A percentile compares a stretch with the other conserved stretches of the same genome.
Conservation (phyloP, 2,888 invertebrate genomes). For the Macaria liturata region DNA sequence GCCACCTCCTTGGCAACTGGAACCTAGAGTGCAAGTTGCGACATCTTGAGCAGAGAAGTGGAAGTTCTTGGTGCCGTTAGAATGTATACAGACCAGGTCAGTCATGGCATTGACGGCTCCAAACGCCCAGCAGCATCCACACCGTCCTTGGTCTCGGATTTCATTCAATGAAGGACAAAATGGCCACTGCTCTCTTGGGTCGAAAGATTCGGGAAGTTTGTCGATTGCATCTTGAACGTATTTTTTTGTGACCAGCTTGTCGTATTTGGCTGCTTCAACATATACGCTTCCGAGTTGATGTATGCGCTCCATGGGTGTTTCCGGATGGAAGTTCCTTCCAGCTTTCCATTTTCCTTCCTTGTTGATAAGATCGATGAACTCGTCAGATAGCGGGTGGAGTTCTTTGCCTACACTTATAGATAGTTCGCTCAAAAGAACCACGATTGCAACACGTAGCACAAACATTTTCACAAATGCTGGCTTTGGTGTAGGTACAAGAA, state of each 20-base stretch:
- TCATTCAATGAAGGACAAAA: constrained; percentile 92
- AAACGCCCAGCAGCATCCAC: constrained; percentile 97
- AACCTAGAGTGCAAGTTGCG: constrained; percentile 83
- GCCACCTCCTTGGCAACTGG: background rate
- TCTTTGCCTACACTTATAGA: no score
- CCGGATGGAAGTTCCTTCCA: constrained; percentile 87
- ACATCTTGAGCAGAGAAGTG: constrained; percentile 94
- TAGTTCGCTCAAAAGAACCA: no score
- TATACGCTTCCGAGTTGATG: constrained; percentile 88
- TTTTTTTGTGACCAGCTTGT: constrained; percentile 57
- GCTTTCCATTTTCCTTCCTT: constrained; percentile 89
- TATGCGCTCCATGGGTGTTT: constrained; percentile 68
- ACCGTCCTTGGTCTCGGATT: constrained; percentile 93
- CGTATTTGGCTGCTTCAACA: background rate
- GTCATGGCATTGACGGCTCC: constrained; percentile 96
- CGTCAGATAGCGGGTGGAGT: constrained; percentile 84
- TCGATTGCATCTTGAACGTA: constrained; percentile 60
- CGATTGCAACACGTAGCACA: no score
- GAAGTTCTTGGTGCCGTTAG: constrained; percentile 86
- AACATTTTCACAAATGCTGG: no score
- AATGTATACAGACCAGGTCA: constrained; percentile 92
- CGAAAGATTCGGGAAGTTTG: constrained; percentile 89
- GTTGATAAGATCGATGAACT: constrained; percentile 88
- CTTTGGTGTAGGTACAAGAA: no score
- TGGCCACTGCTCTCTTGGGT: constrained; percentile 91